Percentiles rank a stretch among this genome's conserved stretches.
Evolutionary conservation across 1,140 invertebrate species (phyloP).

Genomic region (Epicauta chinensis): DNA sequence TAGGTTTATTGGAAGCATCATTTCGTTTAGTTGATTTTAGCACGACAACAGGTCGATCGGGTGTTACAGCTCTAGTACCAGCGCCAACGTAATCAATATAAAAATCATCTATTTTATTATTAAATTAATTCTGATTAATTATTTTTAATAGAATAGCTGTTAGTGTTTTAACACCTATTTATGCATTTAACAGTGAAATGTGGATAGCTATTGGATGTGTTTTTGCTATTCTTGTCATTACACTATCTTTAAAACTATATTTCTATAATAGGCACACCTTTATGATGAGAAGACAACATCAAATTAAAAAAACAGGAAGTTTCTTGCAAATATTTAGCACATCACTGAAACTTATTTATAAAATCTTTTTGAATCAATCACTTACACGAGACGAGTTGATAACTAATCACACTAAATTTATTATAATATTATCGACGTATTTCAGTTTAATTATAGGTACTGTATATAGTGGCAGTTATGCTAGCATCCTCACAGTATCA

Average conservation of each 20-base stretch:
- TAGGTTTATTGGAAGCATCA: constrained; percentile 3
- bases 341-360: no score
- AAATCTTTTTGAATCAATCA: no score
- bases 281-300: neutral
- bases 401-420: neutral
- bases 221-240: constrained; percentile 9
- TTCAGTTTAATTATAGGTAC: constrained; percentile 44
- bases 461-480: constrained; percentile 47
- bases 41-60: constrained; percentile 45
- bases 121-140: constrained; percentile 1
- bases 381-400: neutral
- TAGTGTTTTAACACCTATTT: constrained; percentile 20
- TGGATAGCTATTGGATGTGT: constrained; percentile 24
- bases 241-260: constrained; percentile 8
- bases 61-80: constrained; percentile 51
- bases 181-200: constrained; percentile 17
- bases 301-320: neutral
- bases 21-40: constrained; percentile 47
- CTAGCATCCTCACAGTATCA: constrained; percentile 48
- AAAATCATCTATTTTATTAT: no score
- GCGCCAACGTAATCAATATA: constrained; percentile 47
- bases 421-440: constrained; percentile 37
- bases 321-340: no score
- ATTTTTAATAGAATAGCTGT: constrained; percentile 15
- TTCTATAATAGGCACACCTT: neutral